phyloP scores from a whole-genome alignment of 2,888 invertebrate genomes.

The Plusia festucae region DNA sequence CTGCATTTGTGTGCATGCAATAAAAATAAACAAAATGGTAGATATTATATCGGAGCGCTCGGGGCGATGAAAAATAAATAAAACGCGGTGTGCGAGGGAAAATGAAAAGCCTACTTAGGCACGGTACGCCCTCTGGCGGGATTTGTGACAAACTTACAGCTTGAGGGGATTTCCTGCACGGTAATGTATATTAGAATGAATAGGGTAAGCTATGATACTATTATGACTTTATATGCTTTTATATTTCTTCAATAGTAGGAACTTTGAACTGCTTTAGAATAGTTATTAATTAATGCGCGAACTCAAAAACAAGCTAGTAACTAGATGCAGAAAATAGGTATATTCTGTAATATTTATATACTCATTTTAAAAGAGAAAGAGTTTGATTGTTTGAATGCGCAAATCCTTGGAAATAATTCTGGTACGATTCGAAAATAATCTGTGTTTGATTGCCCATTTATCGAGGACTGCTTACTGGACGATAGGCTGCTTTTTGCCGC shows the following conservation, averaged over 20 bases:
- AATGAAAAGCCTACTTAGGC: constrained; percentile 82
- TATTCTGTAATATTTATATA: no score
- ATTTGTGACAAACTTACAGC: constrained; percentile 65
- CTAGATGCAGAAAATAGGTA: no score
- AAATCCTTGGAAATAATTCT: no score
- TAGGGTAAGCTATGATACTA: background rate
- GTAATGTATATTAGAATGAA: constrained; percentile 25
- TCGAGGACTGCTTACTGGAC: no score
- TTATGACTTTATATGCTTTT: background rate
- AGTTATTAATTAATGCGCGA: background rate
- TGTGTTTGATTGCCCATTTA: no score
- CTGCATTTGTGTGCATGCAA: constrained; percentile 78
- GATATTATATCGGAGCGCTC: constrained; percentile 82
- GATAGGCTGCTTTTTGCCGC: no score
- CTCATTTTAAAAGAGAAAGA: no score
- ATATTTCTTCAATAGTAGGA: background rate
- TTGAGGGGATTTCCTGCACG: constrained; percentile 26
- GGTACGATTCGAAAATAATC: no score
- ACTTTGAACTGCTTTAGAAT: background rate
- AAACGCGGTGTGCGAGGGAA: constrained; percentile 75
- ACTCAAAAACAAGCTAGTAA: no score
- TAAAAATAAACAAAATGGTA: constrained; percentile 85
- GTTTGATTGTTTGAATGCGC: no score
- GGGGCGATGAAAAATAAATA: constrained; percentile 88
- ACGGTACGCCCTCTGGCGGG: constrained; percentile 77